Conservation (phyloP, 2,113 vertebrate species). For the Antennarius striatus region DNA sequence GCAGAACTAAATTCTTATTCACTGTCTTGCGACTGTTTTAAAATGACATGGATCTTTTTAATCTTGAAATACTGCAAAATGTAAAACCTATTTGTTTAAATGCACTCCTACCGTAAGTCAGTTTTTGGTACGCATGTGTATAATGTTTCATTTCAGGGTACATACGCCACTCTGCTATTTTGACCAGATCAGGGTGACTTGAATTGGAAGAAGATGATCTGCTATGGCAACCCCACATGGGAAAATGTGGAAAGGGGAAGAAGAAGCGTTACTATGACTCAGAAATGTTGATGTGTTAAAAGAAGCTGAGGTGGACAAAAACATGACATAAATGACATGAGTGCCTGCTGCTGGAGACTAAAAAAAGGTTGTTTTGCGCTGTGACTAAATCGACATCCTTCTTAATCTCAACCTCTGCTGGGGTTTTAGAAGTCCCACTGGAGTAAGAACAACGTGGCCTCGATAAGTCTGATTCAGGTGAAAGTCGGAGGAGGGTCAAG, state of each 20-base stretch:
- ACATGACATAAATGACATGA: slow-evolving; percentile 58
- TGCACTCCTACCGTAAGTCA: too few relatives aligned
- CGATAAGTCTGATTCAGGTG: neutral
- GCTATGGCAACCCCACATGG: too few relatives aligned
- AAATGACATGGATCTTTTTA: too few relatives aligned
- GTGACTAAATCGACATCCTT: slow-evolving; percentile 25
- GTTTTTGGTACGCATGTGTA: too few relatives aligned
- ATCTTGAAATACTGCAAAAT: too few relatives aligned
- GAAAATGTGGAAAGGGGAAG: too few relatives aligned
- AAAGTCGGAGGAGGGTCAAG: neutral
- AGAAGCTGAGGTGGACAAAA: slow-evolving; percentile 47
- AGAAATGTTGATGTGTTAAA: slow-evolving; percentile 59
- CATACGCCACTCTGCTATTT: slow-evolving; percentile 8
- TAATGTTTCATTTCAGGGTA: too few relatives aligned
- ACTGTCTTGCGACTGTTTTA: too few relatives aligned
- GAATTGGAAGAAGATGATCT: too few relatives aligned
- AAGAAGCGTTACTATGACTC: slow-evolving; percentile 22
- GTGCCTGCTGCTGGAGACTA: slow-evolving; percentile 30
- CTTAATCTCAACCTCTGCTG: slow-evolving; percentile 31
- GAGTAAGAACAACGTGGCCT: neutral
- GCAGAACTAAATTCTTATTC: too few relatives aligned
- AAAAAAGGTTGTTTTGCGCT: slow-evolving; percentile 16
- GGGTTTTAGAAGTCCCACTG: neutral
- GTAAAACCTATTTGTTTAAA: too few relatives aligned
- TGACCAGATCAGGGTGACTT: slow-evolving; percentile 33